Evolutionary conservation across 2,888 invertebrate species (phyloP).

Genomic region (Sphecodes monilicornis): DNA sequence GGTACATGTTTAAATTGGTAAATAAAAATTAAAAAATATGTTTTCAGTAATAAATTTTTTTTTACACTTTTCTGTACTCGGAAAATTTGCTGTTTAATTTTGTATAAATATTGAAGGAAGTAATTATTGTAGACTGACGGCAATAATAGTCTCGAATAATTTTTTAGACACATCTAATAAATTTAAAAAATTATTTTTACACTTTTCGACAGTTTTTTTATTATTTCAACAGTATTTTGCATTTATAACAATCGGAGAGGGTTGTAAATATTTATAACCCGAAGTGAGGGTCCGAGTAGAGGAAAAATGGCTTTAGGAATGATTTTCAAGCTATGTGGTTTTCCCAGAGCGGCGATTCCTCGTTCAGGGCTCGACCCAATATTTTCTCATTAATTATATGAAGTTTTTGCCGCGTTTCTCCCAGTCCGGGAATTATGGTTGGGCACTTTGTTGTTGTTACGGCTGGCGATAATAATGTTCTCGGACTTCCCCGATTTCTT

Average conservation of each 20-base stretch:
- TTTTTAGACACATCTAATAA: background rate
- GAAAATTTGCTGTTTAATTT: too few species aligned
- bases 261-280: background rate
- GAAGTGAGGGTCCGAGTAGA: background rate
- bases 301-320: background rate
- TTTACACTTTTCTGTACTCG: too few species aligned
- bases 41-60: too few species aligned
- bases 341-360: background rate
- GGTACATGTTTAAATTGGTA: too few species aligned
- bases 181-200: background rate
- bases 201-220: background rate
- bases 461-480: background rate
- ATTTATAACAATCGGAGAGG: background rate
- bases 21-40: too few species aligned
- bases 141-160: too few species aligned
- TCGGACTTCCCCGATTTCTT: background rate
- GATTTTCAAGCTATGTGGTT: background rate
- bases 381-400: slow-evolving; percentile 12
- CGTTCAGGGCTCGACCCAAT: background rate
- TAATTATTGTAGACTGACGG: too few species aligned
- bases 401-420: slow-evolving; percentile 7
- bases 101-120: too few species aligned
- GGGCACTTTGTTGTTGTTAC: background rate
- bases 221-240: too few species aligned
- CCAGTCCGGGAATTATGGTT: background rate